Conservation (phyloP, 2,797 vertebrate species). For the Sylvilagus floridanus region DNA sequence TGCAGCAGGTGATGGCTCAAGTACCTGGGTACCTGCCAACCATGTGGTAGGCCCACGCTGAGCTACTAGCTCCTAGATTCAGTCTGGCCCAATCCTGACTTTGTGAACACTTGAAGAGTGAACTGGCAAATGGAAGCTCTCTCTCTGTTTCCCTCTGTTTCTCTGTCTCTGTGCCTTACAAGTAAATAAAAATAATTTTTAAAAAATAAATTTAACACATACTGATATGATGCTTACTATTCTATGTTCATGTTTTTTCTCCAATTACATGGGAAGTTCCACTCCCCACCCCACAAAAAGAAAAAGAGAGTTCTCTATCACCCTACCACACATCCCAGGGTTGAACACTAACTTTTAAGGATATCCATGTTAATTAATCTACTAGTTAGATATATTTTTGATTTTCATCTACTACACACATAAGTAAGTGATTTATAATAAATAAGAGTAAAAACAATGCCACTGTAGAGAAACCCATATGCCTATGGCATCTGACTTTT, state of each 20-base stretch:
- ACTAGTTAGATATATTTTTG: conserved; percentile 12
- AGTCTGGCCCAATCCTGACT: too few relatives aligned
- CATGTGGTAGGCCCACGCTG: too few relatives aligned
- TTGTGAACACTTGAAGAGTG: too few relatives aligned
- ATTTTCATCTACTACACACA: conserved; percentile 10
- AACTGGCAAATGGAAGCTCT: too few relatives aligned
- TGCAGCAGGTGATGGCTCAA: too few relatives aligned
- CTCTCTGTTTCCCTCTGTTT: too few relatives aligned
- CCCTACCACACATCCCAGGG: neutral
- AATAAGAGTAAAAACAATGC: neutral
- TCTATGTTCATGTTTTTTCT: conserved; percentile 6
- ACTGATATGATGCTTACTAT: accelerated
- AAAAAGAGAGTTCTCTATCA: neutral
- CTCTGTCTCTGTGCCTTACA: too few relatives aligned
- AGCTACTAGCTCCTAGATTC: neutral
- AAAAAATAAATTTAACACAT: neutral
- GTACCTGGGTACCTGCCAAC: too few relatives aligned
- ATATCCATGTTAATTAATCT: conserved; percentile 7
- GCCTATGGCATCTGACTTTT: too few relatives aligned
- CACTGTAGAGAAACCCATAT: neutral
- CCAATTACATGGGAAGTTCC: neutral
- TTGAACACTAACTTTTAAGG: neutral
- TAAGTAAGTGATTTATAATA: conserved; percentile 13
- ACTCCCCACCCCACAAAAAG: neutral
- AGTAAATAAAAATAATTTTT: too few relatives aligned